Base-by-base conservation (phyloP, 2,797 vertebrate species). In the Urophycis tenuis region DNA sequence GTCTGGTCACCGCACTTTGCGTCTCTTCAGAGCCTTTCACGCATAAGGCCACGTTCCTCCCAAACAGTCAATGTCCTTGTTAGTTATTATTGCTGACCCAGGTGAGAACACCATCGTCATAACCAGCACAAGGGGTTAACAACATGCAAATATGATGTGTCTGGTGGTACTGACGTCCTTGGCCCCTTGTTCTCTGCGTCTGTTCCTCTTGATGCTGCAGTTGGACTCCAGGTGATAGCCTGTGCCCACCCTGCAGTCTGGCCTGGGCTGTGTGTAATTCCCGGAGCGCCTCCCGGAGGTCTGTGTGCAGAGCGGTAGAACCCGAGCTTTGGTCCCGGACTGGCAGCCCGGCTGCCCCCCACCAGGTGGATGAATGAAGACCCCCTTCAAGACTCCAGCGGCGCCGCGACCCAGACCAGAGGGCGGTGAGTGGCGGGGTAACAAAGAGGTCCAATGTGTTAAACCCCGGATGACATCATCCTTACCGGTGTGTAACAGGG, bases 281-380 rank as follows among this genome's bases (percentile, higher is more conserved):
- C 86, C 84, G 87, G 81, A 80, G 76, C 72, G 78, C 81, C 86
- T 84, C 80, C 75, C 77, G 10, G 60, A 72, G 60, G 60, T 67
- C 60, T 67, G 60, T 67, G 2, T 12, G 7, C 25, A 25, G 60
- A 67, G 60, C 10, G 60, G 60, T 67, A 93, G 92, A 90, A 92
- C 92, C 92, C 92, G 29, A 93, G 93, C 17, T 85, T 91, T 74
- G 41, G 36, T 32, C 41, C 75, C 0, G 10, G 33, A 73, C 82
- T 17, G 86, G 93, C 93, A 92, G 94, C 93, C 91, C 86, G 90
- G 94, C 94, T 94, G 93, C 94, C 93, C 93, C 90, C 91, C 60
- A 81, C 91, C 91, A 94, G 92, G 92, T 95, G 95, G 93, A 96
- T 95, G 95, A 96, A 97, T 97, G 95, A 96, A 97, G 95, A 97